Percentiles rank a stretch among this genome's conserved stretches.
These are phyloP conservation scores for Corythoichthys intestinalis DNA, from an alignment of 2,113 vertebrate species.

Conservation along the genomic window DNA sequence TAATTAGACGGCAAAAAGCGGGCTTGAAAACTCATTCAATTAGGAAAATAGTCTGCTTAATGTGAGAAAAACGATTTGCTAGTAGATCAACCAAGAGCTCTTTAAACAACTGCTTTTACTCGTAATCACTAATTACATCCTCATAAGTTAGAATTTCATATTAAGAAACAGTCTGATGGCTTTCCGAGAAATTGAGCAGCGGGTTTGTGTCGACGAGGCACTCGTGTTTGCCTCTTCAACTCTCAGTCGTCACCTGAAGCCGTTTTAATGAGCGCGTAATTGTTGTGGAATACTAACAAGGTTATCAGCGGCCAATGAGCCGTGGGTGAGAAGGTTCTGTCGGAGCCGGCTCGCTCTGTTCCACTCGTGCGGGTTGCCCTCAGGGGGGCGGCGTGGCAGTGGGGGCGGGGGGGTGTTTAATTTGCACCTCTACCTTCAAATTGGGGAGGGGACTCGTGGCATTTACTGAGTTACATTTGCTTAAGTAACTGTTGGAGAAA, in stretches of 20 bases:
- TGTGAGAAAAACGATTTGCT: background rate
- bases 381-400: background rate
- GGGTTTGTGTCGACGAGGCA: conserved; percentile 16
- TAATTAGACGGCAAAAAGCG: conserved; percentile 16
- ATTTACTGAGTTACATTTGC: no score
- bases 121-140: no score
- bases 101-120: background rate
- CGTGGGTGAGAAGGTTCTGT: background rate
- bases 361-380: background rate
- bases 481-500: no score
- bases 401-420: background rate
- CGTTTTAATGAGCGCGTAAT: conserved; percentile 22
- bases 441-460: background rate
- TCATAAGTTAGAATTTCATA: no score
- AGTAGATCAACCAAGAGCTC: background rate
- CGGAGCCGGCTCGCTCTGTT: background rate
- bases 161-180: no score
- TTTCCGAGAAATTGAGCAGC: conserved; percentile 18
- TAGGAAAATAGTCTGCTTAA: background rate
- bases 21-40: background rate
- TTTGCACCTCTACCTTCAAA: conserved; percentile 18
- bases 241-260: conserved; percentile 27
- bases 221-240: conserved; percentile 24
- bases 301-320: conserved; percentile 28
- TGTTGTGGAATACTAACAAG: conserved; percentile 23